phyloP scores from a whole-genome alignment of 2,113 vertebrate genomes.

The Zeus faber region DNA sequence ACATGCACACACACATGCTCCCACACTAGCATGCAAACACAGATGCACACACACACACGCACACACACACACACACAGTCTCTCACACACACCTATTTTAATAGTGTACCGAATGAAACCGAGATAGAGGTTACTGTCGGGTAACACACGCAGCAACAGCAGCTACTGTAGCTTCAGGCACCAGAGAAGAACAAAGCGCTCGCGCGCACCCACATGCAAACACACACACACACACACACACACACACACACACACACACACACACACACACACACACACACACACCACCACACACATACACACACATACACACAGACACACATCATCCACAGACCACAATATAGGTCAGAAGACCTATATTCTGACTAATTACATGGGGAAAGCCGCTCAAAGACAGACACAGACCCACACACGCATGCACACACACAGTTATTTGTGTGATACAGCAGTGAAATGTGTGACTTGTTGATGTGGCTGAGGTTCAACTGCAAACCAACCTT shows the following conservation, averaged over 20 bases:
- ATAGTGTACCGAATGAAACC: not conserved
- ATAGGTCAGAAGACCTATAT: too few species aligned
- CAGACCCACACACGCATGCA: not conserved
- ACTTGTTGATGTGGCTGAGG: not conserved
- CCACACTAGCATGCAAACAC: not conserved
- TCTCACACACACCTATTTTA: not conserved
- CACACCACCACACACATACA: not conserved
- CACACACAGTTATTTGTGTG: not conserved
- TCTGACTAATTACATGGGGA: too few species aligned
- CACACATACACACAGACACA: conserved; percentile 1
- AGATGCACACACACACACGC: not conserved
- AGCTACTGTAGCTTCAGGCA: too few species aligned
- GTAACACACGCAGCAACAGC: not conserved
- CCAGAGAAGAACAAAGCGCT: too few species aligned
- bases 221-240: not conserved
- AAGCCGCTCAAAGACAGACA: not conserved
- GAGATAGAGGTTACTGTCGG: conserved; percentile 1
- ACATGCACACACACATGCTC: too few species aligned
- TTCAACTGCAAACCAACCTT: too few species aligned
- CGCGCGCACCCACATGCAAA: not conserved
- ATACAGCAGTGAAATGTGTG: not conserved
- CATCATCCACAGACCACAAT: not conserved
- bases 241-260: not conserved
- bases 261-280: conserved; percentile 2
- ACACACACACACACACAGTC: not conserved